phyloP scores from a whole-genome alignment of 2,797 vertebrate genomes.

The Myoxocephalus aenaeus region DNA sequence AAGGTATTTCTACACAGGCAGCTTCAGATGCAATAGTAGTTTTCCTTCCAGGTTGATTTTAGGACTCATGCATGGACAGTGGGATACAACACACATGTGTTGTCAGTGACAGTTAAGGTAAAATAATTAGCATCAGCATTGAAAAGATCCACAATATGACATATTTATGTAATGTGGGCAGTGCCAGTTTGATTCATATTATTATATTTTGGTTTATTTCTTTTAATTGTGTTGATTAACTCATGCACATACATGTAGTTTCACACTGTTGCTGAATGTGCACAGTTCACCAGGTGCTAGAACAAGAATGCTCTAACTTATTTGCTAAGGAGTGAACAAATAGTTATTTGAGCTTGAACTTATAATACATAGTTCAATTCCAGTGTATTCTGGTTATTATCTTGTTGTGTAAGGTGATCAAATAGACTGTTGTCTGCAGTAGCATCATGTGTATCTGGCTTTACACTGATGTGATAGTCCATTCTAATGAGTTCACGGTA shows the following conservation, averaged over 20 bases:
- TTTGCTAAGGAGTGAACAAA: not conserved
- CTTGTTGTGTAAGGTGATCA: constrained; percentile 4
- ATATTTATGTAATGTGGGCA: not conserved
- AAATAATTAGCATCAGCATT: not conserved
- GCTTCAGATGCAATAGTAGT: not conserved
- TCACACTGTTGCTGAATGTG: not conserved
- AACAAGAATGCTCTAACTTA: not conserved
- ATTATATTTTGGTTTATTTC: not conserved
- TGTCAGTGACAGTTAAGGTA: not conserved
- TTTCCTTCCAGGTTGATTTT: not conserved
- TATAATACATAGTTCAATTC: not conserved
- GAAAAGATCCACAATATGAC: not conserved
- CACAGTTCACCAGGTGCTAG: not conserved
- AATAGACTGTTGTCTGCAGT: not conserved
- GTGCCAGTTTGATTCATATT: not conserved
- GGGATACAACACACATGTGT: not conserved
- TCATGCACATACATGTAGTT: not conserved
- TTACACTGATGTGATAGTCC: not conserved
- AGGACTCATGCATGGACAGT: not conserved
- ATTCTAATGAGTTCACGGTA: not conserved
- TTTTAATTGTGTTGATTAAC: not conserved
- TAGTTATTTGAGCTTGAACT: not conserved
- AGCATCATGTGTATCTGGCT: constrained; percentile 7
- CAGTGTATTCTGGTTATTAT: not conserved
- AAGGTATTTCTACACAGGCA: not conserved